phyloP scores from a whole-genome alignment of 1,140 invertebrate species.

The Anastrepha obliqua region DNA sequence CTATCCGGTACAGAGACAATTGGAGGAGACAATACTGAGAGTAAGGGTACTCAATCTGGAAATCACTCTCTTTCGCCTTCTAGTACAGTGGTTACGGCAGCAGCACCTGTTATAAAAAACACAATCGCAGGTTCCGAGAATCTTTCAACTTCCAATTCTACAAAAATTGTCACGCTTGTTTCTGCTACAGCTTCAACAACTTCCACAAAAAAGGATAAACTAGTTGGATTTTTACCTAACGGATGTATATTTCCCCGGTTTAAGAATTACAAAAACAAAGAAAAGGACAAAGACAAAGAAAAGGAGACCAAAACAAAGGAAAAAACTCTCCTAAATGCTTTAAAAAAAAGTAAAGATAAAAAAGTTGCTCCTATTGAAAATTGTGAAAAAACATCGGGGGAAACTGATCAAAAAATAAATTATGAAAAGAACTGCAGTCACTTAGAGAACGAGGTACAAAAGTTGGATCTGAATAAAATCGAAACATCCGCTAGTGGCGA shows the following conservation, averaged over 20 bases:
- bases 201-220: slow-evolving; percentile 70
- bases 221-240: slow-evolving; percentile 72
- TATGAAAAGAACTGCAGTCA: slow-evolving; percentile 72
- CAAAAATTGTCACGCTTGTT: not conserved
- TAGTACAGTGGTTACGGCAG: not conserved
- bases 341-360: slow-evolving; percentile 72
- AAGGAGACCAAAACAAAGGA: slow-evolving; percentile 71
- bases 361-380: slow-evolving; percentile 66
- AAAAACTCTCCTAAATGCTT: slow-evolving; percentile 70
- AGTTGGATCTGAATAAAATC: slow-evolving; percentile 68
- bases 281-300: slow-evolving; percentile 70
- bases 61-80: not conserved
- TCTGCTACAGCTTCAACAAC: slow-evolving; percentile 47
- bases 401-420: slow-evolving; percentile 24
- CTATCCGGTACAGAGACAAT: not conserved
- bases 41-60: not conserved
- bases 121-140: not conserved
- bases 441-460: slow-evolving; percentile 71
- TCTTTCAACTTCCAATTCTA: not conserved
- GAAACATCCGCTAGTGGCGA: slow-evolving; percentile 59
- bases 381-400: slow-evolving; percentile 49
- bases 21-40: not conserved
- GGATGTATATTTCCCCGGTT: slow-evolving; percentile 73
- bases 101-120: not conserved
- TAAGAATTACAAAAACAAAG: slow-evolving; percentile 73